Percentiles rank a stretch among this genome's conserved stretches.
Conservation (phyloP, 2,888 invertebrate species). For the Napeogenes sylphis region DNA sequence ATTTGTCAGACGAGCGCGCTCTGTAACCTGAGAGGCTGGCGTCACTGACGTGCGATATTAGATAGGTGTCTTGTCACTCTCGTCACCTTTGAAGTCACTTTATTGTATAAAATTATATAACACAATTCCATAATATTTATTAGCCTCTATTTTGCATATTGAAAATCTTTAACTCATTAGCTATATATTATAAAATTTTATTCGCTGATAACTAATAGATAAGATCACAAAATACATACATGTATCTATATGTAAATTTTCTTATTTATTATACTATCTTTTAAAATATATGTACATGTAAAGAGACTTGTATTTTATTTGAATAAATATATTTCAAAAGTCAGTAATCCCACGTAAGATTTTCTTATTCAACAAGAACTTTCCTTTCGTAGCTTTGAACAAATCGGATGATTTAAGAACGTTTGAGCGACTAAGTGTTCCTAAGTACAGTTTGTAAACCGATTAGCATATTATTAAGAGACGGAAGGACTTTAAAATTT, state of each 20-base stretch:
- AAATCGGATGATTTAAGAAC: slow-evolving; percentile 47
- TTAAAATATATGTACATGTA: neutral
- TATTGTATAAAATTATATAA: slow-evolving; percentile 15
- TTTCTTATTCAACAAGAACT: slow-evolving; percentile 19
- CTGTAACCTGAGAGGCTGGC: slow-evolving; percentile 27
- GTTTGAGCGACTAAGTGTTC: slow-evolving; percentile 40
- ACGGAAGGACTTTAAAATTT: slow-evolving; percentile 29
- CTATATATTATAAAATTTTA: no score
- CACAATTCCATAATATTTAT: no score
- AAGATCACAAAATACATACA: no score
- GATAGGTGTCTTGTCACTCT: slow-evolving; percentile 8
- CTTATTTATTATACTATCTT: no score
- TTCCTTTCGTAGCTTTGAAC: slow-evolving; percentile 35
- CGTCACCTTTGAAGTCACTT: slow-evolving; percentile 22
- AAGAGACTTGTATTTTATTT: neutral
- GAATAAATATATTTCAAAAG: slow-evolving; percentile 10
- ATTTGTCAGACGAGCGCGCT: slow-evolving; percentile 40
- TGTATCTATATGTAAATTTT: no score
- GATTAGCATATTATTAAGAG: slow-evolving; percentile 47
- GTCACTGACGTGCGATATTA: slow-evolving; percentile 24
- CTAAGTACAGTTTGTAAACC: slow-evolving; percentile 46
- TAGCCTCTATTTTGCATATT: no score
- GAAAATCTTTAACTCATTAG: no score
- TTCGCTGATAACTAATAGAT: no score
- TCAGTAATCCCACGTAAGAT: slow-evolving; percentile 6